Evolutionary conservation across 2,888 invertebrate genomes (phyloP).

Genomic region (Cryptus armator): DNA sequence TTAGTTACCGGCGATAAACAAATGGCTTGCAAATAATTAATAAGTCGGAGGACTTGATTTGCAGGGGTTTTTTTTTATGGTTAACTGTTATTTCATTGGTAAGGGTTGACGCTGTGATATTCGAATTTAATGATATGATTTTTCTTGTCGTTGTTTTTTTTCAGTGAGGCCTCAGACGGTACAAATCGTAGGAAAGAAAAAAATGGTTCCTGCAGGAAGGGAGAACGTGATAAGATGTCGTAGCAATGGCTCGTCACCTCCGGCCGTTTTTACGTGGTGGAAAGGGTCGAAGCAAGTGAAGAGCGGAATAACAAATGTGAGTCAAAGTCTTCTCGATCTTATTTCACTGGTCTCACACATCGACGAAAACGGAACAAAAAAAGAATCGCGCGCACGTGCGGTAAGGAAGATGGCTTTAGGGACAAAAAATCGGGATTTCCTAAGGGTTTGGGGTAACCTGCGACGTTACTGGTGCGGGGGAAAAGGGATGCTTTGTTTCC

Average conservation of each 20-base stretch:
- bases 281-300: conserved; percentile 94
- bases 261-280: conserved; percentile 96
- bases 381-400: conserved; percentile 28
- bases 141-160: conserved; percentile 79
- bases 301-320: conserved; percentile 93
- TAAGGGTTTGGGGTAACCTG: neutral
- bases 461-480: neutral
- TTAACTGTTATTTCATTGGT: too few relatives aligned
- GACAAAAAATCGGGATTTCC: neutral
- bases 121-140: neutral
- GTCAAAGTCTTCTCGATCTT: conserved; percentile 81
- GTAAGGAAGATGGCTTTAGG: neutral
- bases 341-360: conserved; percentile 13
- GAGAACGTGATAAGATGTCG: conserved; percentile 95
- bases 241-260: conserved; percentile 94
- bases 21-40: too few relatives aligned
- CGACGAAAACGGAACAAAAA: conserved; percentile 22
- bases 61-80: too few relatives aligned
- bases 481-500: conserved; percentile 18
- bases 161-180: conserved; percentile 95
- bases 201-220: conserved; percentile 93
- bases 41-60: too few relatives aligned
- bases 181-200: conserved; percentile 92
- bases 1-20: too few relatives aligned
- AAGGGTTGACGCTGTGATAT: too few relatives aligned